Base-by-base conservation (phyloP, 2,797 vertebrate species). In the Eurystomus glaucurus region DNA sequence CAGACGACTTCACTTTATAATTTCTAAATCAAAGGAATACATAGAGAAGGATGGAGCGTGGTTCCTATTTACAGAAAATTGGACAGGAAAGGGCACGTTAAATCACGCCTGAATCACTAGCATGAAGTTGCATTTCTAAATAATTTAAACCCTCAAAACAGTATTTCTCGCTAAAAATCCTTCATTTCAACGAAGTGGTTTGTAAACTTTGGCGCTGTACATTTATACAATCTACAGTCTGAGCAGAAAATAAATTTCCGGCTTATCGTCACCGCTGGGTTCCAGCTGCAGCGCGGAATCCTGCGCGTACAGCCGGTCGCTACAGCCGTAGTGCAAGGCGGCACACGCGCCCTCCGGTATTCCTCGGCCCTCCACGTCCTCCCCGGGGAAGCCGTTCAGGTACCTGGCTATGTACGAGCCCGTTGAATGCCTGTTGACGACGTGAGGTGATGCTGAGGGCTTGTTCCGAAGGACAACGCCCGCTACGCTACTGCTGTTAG, bases 221-320 rank as follows among this genome's bases (percentile, higher is more conserved):
- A 87, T 95, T 75, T 89, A 31, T 57, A 90, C 66, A 79, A 94
- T 84, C 98, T 99, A 99, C 89, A 99, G 98, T 98, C 99, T 97
- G 68, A 99, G 98, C 91, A 99, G 98, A 96, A 99, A 99, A 98
- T 99, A 99, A 39, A 99, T 98, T 97, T 99, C 99, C 18, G 99
- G 99, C 93, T 99, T 99, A 51, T 99, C 99, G 3, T 97, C 96
- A 20, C 95, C 90, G 25, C 90, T 97, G 43, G 98, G 93, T 66
- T 99, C 98, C 76, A 97, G 95, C 83, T 95, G 98, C 92, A 98
- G 96, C 52, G 98, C 94, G 26, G 99, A 98, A 68, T 97, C 90
- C 29, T 98, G 98, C 0, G 97, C 86, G 39, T 97, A 98, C 57
- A 98, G 97, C 11, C 33, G 97, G 96, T 99, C 99, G 2, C 96